A percentile compares a stretch with the other conserved stretches of the same genome.
These are phyloP conservation scores for human DNA, from an alignment of 2,113 vertebrate genomes.

Conservation along the genomic window GRCh38 chrX:53616001-53616500, in stretches of 20 bases:
- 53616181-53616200: too few species aligned
- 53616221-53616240: neutral
- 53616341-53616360: neutral
- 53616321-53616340: neutral
- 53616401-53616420: neutral
- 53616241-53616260: neutral
- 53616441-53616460: neutral
- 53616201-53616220: too few species aligned
- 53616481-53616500: neutral
- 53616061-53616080: too few species aligned
- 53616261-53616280: neutral
- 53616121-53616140: too few species aligned
- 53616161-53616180: too few species aligned
- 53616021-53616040: too few species aligned
- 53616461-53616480: neutral
- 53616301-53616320: neutral
- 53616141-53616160: too few species aligned
- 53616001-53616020: too few species aligned
- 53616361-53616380: neutral
- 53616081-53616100: too few species aligned
- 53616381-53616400: neutral
- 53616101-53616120: too few species aligned
- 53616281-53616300: neutral
- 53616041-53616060: too few species aligned
- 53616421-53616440: neutral